These are phyloP conservation scores for Dasyurus viverrinus DNA, from an alignment of 2,113 vertebrate genomes.

Conservation along the genomic window DNA sequence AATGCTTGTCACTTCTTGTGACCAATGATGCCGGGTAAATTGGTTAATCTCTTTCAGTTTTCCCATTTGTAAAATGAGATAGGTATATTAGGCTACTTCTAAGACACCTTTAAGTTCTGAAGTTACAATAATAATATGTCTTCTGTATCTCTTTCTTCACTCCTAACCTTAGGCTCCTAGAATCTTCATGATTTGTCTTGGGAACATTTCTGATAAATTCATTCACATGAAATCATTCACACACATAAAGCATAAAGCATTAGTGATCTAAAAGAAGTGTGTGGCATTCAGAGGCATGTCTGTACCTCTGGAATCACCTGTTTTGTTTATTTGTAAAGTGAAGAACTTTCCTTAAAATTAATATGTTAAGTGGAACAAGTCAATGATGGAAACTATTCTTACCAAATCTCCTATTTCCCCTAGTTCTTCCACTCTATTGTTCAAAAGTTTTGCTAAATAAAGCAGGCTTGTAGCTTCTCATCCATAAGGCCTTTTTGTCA, in stretches of 20 bases:
- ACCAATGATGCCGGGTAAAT: background rate
- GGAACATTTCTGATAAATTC: background rate
- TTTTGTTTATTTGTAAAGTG: constrained; percentile 46
- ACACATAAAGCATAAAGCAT: too few relatives aligned
- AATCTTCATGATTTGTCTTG: background rate
- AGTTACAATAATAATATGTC: background rate
- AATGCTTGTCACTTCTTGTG: background rate
- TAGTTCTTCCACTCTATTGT: constrained; percentile 64
- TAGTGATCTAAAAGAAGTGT: background rate
- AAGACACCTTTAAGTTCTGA: background rate
- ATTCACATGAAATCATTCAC: background rate
- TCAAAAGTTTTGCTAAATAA: constrained; percentile 47
- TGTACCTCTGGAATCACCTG: background rate
- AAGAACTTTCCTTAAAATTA: constrained; percentile 57
- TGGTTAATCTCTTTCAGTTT: background rate
- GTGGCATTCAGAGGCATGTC: background rate
- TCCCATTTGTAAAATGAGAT: background rate
- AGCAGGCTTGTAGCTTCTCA: constrained; percentile 63
- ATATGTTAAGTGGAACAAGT: constrained; percentile 67
- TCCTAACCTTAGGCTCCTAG: background rate
- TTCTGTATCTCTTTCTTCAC: background rate
- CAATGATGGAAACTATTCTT: constrained; percentile 66
- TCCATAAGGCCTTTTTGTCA: constrained; percentile 63
- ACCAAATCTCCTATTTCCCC: constrained; percentile 62
- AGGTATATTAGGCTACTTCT: background rate